These are phyloP conservation scores for Parus major DNA, from an alignment of 2,113 vertebrate species.

Conservation along the genomic window DNA sequence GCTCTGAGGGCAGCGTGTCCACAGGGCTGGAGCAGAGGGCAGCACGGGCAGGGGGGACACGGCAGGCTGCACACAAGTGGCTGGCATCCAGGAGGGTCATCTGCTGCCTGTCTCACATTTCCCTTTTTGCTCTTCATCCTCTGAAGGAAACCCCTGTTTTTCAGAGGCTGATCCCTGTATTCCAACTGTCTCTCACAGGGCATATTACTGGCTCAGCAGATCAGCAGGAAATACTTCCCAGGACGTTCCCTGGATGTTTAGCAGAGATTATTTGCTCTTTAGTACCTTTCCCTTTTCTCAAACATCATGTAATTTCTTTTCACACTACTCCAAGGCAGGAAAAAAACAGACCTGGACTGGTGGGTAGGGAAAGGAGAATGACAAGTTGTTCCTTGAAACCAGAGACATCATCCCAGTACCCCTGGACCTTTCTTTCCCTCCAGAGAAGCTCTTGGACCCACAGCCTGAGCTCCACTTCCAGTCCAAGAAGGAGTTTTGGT, in stretches of 20 bases:
- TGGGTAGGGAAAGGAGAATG: not conserved
- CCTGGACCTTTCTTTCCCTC: not conserved
- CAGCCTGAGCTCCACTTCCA: not conserved
- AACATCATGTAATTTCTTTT: not conserved
- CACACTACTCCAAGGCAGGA: not conserved
- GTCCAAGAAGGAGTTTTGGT: not conserved
- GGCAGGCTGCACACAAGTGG: not conserved
- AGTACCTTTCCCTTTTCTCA: not conserved
- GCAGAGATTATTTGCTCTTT: not conserved
- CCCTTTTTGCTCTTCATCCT: not conserved
- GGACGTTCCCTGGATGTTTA: not conserved
- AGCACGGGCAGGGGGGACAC: rapidly evolving
- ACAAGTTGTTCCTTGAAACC: not conserved
- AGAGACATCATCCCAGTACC: not conserved
- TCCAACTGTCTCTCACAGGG: not conserved
- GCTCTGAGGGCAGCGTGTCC: rapidly evolving
- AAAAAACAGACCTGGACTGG: not conserved
- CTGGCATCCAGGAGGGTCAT: not conserved
- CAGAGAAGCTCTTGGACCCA: not conserved
- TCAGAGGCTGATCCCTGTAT: not conserved
- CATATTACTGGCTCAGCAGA: rapidly evolving
- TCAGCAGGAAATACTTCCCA: not conserved
- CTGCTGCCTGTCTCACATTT: not conserved
- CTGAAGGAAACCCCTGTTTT: not conserved
- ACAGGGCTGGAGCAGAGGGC: not conserved